Evolutionary conservation across 1,140 invertebrate species (phyloP).

Genomic region (Aricia agestis): DNA sequence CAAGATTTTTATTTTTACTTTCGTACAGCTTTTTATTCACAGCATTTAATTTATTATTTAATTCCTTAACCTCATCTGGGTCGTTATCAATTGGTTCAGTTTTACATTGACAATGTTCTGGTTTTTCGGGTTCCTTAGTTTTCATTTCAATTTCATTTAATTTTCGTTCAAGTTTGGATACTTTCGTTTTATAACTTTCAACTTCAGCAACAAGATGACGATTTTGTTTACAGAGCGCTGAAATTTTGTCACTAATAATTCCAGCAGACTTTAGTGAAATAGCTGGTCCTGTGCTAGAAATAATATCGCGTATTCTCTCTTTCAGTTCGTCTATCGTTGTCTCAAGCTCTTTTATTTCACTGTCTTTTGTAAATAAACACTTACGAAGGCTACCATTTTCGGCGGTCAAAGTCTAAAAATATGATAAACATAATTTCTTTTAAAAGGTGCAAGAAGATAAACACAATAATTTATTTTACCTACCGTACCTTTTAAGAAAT

Average conservation of each 20-base stretch:
- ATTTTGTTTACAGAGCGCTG: constrained; percentile 78
- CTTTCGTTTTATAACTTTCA: constrained; percentile 74
- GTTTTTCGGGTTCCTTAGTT: constrained; percentile 56
- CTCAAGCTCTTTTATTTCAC: constrained; percentile 70
- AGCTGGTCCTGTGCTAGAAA: constrained; percentile 71
- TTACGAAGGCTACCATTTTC: constrained; percentile 67
- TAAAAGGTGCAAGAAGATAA: no score
- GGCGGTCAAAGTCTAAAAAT: constrained; percentile 55
- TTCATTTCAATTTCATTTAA: constrained; percentile 54
- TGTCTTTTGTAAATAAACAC: constrained; percentile 69
- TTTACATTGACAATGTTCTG: constrained; percentile 54
- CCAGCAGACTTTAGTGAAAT: constrained; percentile 72
- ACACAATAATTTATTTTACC: no score
- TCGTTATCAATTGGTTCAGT: constrained; percentile 46
- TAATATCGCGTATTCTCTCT: constrained; percentile 76
- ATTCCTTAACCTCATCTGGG: constrained; percentile 75
- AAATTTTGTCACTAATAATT: constrained; percentile 73
- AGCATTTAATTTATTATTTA: constrained; percentile 78
- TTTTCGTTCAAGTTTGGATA: constrained; percentile 65
- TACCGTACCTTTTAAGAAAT: no score
- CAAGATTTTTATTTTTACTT: constrained; percentile 79
- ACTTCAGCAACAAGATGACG: constrained; percentile 74
- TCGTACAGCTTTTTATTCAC: constrained; percentile 81
- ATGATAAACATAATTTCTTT: no score
- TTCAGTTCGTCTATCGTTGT: constrained; percentile 73